These are phyloP conservation scores for Palythoa caribaeorum DNA, from an alignment of 92 coral and sea anemone species.

Conservation along the genomic window DNA sequence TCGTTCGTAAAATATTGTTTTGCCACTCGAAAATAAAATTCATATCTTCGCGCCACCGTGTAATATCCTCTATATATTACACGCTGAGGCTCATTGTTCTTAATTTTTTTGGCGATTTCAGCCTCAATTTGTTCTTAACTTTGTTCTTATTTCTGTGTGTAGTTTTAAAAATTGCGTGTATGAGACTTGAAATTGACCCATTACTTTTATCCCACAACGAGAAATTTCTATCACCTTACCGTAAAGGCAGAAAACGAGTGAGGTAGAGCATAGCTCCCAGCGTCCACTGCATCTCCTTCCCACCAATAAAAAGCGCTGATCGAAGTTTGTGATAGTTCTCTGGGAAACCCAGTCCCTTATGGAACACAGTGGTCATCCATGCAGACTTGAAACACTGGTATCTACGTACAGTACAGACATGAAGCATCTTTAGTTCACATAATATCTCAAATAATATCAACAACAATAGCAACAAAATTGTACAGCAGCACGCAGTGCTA, in stretches of 20 bases:
- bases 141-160: no score
- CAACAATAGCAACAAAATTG: no score
- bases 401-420: constrained; percentile 51
- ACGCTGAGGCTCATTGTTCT: no score
- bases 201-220: background rate
- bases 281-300: constrained; percentile 98
- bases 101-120: no score
- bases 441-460: no score
- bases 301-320: constrained; percentile 43
- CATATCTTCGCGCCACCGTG: no score
- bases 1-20: no score
- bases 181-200: background rate
- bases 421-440: background rate
- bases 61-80: no score
- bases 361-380: constrained; percentile 97
- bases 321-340: constrained; percentile 77
- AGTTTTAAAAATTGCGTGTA: no score
- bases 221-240: constrained; percentile 57
- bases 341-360: constrained; percentile 88
- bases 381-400: constrained; percentile 99
- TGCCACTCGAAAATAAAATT: no score
- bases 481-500: no score
- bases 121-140: no score
- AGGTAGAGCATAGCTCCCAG: constrained; percentile 93
- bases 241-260: constrained; percentile 89